Base-by-base conservation (phyloP, 2,888 invertebrate genomes). In the Fissipunctia ypsillon region DNA sequence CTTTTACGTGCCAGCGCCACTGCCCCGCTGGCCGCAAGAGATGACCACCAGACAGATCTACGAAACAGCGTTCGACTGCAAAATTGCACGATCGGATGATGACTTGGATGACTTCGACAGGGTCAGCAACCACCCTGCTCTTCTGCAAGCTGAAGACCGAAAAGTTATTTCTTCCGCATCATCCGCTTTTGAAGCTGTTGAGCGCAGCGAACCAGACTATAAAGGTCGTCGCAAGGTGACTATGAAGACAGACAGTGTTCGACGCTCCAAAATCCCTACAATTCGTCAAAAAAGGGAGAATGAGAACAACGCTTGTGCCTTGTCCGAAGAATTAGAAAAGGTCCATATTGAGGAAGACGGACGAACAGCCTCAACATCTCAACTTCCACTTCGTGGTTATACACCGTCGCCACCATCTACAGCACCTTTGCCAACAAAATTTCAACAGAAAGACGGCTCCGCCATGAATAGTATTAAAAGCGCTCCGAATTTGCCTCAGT, bases 61-160 rank as follows among this genome's bases (percentile, higher is more conserved):
- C 93, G 98, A 98, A 95, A 98, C 98, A 73, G 98, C 98, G 75
- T 98, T 98, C 93, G 98, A 98, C 94, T 98, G 98, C 93, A 98
- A 98, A 94, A 97, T 98, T 89, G 97, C 97, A 90, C 97, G 98
- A 83, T 98, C 98, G 14, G 97, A 98, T 87, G 97, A 98, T 92
- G 98, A 98, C 86, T 97, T 98, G 90, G 98, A 98, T 89, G 97
- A 98, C 87, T 97, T 98, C 68, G 98, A 98, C 88, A 97, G 98
- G 78, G 97, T 98, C 79, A 97, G 98, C 84, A 98, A 98, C 91
- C 98, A 98, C 89, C 98, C 98, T 22, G 97, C 98, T 67, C 94
- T 98, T 69, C 93, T 97, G 73, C 97, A 97, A 91, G 93, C 95
- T 25, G 95, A 95, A 65, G 95, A 95, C 52, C 93, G 96, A 4